These are phyloP conservation scores for Ochotona princeps DNA, from an alignment of 2,113 vertebrate genomes.

Conservation along the genomic window DNA sequence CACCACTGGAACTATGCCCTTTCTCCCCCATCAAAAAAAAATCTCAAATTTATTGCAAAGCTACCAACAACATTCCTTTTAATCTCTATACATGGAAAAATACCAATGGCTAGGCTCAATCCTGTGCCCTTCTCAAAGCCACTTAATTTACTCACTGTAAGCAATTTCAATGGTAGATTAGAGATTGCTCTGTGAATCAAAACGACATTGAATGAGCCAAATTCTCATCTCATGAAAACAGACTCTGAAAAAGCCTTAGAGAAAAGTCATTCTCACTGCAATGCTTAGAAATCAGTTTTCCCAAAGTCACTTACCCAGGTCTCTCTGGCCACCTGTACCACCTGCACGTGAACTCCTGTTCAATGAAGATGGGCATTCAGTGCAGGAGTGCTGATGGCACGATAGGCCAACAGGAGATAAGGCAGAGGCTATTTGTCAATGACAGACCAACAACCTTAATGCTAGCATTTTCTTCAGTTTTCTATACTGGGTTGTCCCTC, in stretches of 20 bases:
- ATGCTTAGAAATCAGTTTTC: constrained; percentile 17
- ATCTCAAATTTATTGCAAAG: not conserved
- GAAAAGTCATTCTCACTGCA: not conserved
- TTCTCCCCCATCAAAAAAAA: not conserved
- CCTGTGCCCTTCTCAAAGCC: not conserved
- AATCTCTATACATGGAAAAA: not conserved
- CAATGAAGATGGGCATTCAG: not conserved
- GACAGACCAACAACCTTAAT: not conserved
- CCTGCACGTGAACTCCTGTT: not conserved
- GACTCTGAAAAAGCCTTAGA: not conserved
- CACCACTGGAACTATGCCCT: not conserved
- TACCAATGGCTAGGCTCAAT: not conserved
- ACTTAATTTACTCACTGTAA: not conserved
- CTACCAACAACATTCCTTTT: not conserved
- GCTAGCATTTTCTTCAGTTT: no score
- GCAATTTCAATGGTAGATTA: not conserved
- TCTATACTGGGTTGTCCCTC: not conserved
- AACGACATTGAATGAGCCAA: not conserved
- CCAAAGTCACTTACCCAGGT: not conserved
- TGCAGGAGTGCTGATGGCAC: not conserved
- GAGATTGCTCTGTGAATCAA: not conserved
- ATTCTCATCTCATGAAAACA: constrained; percentile 1
- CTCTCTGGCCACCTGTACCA: not conserved
- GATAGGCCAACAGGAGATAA: not conserved
- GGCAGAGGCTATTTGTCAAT: not conserved